Evolutionary conservation across 2,797 vertebrate genomes (phyloP), one percentile per base, ranked within the genome.

Genomic region (Moxostoma hubbsi): DNA sequence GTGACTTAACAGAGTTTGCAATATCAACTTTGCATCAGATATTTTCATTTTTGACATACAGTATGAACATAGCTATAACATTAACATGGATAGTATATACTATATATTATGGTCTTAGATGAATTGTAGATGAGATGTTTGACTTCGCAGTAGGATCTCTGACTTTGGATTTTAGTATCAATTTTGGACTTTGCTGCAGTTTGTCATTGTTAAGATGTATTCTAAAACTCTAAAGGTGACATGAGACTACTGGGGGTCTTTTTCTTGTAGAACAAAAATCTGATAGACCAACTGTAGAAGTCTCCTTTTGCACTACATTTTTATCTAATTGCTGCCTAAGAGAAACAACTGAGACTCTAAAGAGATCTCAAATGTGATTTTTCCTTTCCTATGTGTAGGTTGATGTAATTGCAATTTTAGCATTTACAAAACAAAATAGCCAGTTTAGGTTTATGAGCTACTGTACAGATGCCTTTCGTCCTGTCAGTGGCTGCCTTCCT

Each of bases 401-500:
- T 36, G 59, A 62, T 36, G 61, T 43, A 45, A 63, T 45, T 24
- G 61, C 7, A 64, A 15, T 45, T 64, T 46, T 47, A n/a, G 3
- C 62, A 47, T n/a, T 46, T 15, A 46, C 62, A 64, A 13, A 64
- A 64, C 62, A 64, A 46, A 46, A 64, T 64, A 45, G 36, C 7
- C 11, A 43, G 12, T 63, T 63, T 45, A 64, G 43, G n/a, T 46
- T 64, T 64, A 64, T 64, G 54, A 71, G 72, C 49, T 65, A 13
- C 64, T 65, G 73, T 46, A 64, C 73, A 46, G 7, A 36, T 46
- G 11, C 11, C 46, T 61, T 18, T 24, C 71, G 36, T 64, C 62
- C 43, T 47, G 43, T 47, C 43, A 64, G 62, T 46, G 73, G 16
- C 13, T 64, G 53, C 6, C 4, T 47, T 16, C 15, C 4, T 65